Evolutionary conservation across 2,888 invertebrate genomes (phyloP), one percentile per base, ranked within the genome.

Genomic region (Globia sparganii): DNA sequence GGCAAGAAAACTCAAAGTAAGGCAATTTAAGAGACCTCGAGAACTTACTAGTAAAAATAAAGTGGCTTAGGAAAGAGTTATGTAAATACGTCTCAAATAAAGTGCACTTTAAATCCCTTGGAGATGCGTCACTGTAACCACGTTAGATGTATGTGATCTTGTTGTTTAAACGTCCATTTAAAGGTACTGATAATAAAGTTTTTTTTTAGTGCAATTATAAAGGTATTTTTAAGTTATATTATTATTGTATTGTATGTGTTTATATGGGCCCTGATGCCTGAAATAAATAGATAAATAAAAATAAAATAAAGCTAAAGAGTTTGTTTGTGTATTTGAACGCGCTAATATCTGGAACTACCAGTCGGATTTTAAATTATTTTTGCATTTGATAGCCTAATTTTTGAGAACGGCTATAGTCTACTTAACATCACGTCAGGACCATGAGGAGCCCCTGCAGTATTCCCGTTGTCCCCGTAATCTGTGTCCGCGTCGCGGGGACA

Each of bases 81-180:
- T 80, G 77, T 78, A 77, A 87, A 86, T 85, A 67, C 43, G 43
- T 62, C 61, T 82, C 59, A 72, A 78, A 85, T 85, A 78, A 81
- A 78, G 76, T 81, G 86, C 83, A 84, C 83, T 84, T 78, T 69
- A 75, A 70, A 84, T 78, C 71, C 72, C 65, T 75, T 66, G 61
- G 75, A 65, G 73, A 59, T 62, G 31, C 40, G 31, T 84, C 43
- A 56, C 67, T 67, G 34, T 77, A 75, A 80, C 59, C 58, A 37
- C 31, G 53, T 76, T 67, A 62, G 37, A 61, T 28, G n/a, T 59
- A 59, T 66, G 25, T 69, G 56, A 68, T 43, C 62, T 40, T 70
- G 62, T 28, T 65, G 9, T 65, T 64, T 3, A 56, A 40, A 34
- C 18, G 31, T 31, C 13, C 28, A 28, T 25, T 21, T 49, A 2